phyloP scores from a whole-genome alignment of 2,113 vertebrate species.

The Enhydra lutris region DNA sequence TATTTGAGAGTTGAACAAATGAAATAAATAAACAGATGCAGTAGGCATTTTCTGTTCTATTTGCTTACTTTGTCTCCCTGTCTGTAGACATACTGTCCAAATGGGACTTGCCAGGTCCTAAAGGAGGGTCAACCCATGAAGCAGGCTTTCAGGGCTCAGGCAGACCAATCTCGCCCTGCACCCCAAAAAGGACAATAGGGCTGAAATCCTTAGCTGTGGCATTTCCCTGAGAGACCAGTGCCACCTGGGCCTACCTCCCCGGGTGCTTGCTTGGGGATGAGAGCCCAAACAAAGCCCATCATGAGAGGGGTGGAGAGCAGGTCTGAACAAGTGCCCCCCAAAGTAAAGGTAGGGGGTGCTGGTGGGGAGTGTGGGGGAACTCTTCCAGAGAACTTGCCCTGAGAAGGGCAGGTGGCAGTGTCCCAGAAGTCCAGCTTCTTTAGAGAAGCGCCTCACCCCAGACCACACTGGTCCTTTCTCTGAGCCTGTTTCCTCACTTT shows the following conservation, averaged over 20 bases:
- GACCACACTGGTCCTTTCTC: not conserved
- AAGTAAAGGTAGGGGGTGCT: not conserved
- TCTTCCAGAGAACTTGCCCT: not conserved
- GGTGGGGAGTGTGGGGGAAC: too few relatives aligned
- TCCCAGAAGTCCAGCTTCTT: not conserved
- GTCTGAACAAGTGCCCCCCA: not conserved
- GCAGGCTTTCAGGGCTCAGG: not conserved
- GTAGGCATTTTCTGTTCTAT: not conserved
- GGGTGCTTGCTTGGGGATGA: not conserved
- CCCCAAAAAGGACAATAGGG: not conserved
- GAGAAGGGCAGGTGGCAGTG: not conserved
- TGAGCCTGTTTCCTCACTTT: not conserved
- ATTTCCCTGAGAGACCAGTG: not conserved
- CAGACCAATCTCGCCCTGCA: not conserved
- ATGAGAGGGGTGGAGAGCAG: not conserved
- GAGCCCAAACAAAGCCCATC: not conserved
- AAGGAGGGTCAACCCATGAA: not conserved
- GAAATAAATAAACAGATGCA: not conserved
- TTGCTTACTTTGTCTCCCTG: not conserved
- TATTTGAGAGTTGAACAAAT: not conserved
- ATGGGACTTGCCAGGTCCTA: not conserved
- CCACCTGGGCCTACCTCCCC: not conserved
- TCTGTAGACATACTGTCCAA: not conserved
- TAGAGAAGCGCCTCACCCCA: not conserved
- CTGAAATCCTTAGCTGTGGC: not conserved